These are phyloP conservation scores for Neomonachus schauinslandi DNA, from an alignment of 2,113 vertebrate genomes.

Conservation along the genomic window DNA sequence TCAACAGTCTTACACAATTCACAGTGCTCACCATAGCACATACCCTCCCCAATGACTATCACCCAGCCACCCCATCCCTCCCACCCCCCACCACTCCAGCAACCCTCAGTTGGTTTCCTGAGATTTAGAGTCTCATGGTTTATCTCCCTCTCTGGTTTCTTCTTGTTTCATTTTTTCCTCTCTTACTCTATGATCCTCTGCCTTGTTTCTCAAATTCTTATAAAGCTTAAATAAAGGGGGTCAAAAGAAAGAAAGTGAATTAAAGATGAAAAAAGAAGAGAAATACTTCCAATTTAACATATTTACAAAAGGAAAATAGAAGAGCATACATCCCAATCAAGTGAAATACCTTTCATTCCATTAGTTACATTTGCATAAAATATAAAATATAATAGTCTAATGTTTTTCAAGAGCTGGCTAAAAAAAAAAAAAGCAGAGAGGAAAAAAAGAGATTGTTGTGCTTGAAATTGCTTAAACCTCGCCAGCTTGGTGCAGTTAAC, in stretches of 20 bases:
- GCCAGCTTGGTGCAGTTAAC: neutral
- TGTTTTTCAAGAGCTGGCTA: neutral
- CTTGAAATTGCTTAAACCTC: conserved; percentile 12
- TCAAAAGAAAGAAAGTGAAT: neutral
- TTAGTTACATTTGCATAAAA: neutral
- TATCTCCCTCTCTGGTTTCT: no score
- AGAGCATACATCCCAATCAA: neutral
- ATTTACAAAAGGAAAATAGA: neutral
- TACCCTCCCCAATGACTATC: no score
- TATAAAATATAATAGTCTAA: neutral
- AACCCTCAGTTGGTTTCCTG: no score
- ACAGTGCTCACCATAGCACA: no score
- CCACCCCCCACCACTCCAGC: no score
- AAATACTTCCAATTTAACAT: neutral
- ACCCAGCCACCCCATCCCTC: no score
- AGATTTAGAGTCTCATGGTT: no score
- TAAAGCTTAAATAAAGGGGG: neutral
- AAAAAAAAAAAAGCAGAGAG: neutral
- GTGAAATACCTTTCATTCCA: neutral
- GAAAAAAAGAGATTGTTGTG: neutral
- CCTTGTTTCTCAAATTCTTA: no score
- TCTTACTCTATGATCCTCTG: no score
- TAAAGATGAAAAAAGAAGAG: neutral
- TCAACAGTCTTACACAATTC: no score
- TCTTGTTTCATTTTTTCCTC: no score